Percentiles rank a stretch among this genome's conserved stretches.
phyloP scores from a whole-genome alignment of 1,140 invertebrate species.

The Delia radicum region DNA sequence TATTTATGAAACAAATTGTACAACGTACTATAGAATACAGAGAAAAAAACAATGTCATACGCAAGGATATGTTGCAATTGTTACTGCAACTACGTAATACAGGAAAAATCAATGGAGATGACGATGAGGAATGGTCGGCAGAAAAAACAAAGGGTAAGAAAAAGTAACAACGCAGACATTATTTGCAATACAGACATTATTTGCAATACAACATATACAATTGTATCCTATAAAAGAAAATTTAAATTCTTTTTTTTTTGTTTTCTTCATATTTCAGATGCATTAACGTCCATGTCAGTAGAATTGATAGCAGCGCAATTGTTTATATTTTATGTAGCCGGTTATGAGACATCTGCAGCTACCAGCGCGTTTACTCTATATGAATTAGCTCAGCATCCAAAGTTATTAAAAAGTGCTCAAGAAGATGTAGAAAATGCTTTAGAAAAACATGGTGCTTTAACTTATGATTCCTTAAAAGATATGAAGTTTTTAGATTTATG shows the following conservation, averaged over 20 bases:
- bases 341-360: constrained; percentile 68
- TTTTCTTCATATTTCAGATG: constrained; percentile 22
- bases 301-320: constrained; percentile 60
- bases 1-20: constrained; percentile 47
- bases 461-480: constrained; percentile 58
- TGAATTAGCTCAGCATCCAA: constrained; percentile 60
- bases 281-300: constrained; percentile 41
- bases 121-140: constrained; percentile 39
- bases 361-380: constrained; percentile 61
- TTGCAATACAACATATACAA: too few relatives aligned
- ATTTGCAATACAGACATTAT: too few relatives aligned
- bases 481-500: constrained; percentile 60
- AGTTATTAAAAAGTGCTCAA: constrained; percentile 61
- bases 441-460: constrained; percentile 52
- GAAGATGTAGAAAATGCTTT: constrained; percentile 59
- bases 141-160: constrained; percentile 36
- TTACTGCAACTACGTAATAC: constrained; percentile 57
- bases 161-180: too few relatives aligned
- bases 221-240: neutral
- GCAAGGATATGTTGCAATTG: constrained; percentile 60
- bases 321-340: constrained; percentile 65
- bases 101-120: constrained; percentile 46
- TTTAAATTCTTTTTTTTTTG: neutral
- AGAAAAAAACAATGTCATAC: constrained; percentile 52
- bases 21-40: constrained; percentile 57